Evolutionary conservation across 2,113 vertebrate genomes (phyloP), one percentile per base, ranked within the genome.

Genomic region (Bubo scandiacus): DNA sequence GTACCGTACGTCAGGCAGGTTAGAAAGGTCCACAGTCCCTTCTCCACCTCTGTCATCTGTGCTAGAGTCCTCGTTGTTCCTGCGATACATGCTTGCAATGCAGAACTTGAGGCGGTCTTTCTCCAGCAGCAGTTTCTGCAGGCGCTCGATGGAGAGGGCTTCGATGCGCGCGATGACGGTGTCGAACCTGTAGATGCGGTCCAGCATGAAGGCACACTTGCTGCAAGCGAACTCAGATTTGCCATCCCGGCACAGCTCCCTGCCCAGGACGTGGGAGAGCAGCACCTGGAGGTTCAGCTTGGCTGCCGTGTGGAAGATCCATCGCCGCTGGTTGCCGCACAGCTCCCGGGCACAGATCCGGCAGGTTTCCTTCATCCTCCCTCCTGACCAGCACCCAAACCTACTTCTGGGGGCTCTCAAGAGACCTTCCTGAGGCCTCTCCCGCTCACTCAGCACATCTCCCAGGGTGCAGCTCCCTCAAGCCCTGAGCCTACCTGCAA

Each of bases 191-290:
- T 99, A 99, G 98, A 99, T 98, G 82, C 99, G 99, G 95, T 99
- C 99, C 92, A 99, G 98, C 99, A 99, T 99, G 97, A 99, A 99
- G 78, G 98, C 98, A 78, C 99, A 99, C 95, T 99, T 99, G 96
- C 99, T 99, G 98, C 99, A 99, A 30, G 98, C 99, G 1, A 99
- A 99, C 97, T 99, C 99, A n/a, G 98, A 98, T 34, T 97, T 98
- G 92, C 99, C 99, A 9, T 99, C 99, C 26, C 99, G 98, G 88
- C 97, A 95, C 85, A 99, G 96, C 95, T 99, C 99, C 70, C 78
- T 97, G 54, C 99, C 99, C 80, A 99, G 94, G 14, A 99, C 99
- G 16, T 99, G 99, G 36, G 99, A 99, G 17, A 99, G 98, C 95
- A 99, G 98, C 82, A 99, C 99, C 97, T 99, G 99, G 59, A 99